Percentiles rank a stretch among this genome's conserved stretches.
Evolutionary conservation across 2,888 invertebrate genomes (phyloP).

Genomic region (Ophioninae sp.): DNA sequence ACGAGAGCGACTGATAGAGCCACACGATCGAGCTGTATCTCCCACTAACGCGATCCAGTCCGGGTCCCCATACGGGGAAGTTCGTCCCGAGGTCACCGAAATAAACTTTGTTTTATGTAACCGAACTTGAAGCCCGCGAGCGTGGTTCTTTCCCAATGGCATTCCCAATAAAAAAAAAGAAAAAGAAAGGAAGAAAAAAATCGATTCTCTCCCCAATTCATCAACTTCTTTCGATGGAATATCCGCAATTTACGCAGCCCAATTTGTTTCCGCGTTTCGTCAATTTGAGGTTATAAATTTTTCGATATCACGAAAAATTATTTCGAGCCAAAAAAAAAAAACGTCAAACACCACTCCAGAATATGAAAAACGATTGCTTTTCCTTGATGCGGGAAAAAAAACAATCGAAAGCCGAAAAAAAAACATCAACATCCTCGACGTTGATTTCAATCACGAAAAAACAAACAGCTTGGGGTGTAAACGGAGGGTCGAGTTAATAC

Average conservation of each 20-base stretch:
- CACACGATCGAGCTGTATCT: slow-evolving; percentile 9
- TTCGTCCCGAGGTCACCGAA: background rate
- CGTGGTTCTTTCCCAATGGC: background rate
- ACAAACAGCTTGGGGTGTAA: too few species aligned
- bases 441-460: too few species aligned
- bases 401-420: too few species aligned
- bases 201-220: too few species aligned
- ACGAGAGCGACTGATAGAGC: slow-evolving; percentile 31
- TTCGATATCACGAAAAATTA: background rate
- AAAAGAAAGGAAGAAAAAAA: background rate
- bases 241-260: background rate
- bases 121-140: background rate
- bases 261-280: background rate
- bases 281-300: background rate
- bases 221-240: background rate
- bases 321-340: background rate
- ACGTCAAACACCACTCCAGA: background rate
- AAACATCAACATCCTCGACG: too few species aligned
- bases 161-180: background rate
- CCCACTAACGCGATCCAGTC: background rate
- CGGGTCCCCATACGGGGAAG: background rate
- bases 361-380: background rate
- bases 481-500: too few species aligned
- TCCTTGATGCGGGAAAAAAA: background rate
- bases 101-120: background rate